These are phyloP conservation scores for Sebastes trivittatus DNA, from an alignment of 2,797 vertebrate genomes.

Conservation along the genomic window DNA sequence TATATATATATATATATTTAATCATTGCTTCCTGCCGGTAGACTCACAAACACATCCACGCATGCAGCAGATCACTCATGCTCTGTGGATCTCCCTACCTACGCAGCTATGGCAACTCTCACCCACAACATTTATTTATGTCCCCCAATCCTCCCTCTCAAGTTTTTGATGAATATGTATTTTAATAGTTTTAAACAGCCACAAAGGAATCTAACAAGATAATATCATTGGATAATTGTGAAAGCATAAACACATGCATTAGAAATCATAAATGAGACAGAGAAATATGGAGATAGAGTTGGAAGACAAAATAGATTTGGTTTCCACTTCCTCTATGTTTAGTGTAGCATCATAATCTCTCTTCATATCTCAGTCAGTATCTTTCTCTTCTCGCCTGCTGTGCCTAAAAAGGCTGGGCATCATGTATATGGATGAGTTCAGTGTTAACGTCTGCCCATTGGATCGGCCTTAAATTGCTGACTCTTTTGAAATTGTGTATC, in stretches of 20 bases:
- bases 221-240: not conserved
- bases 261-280: not conserved
- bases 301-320: not conserved
- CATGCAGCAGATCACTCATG: not conserved
- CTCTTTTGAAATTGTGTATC: not conserved
- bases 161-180: not conserved
- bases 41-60: not conserved
- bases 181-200: not conserved
- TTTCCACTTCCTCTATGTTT: not conserved
- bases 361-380: not conserved
- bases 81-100: not conserved
- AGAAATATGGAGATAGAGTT: not conserved
- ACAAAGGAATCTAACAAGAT: not conserved
- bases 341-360: not conserved
- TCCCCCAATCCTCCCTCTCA: not conserved
- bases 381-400: not conserved
- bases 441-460: not conserved
- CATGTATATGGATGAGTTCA: slow-evolving; percentile 4
- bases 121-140: slow-evolving; percentile 9
- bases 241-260: not conserved
- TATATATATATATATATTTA: not conserved
- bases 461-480: not conserved
- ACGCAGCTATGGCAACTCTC: slow-evolving; percentile 6
- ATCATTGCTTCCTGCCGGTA: not conserved
- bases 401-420: not conserved